A percentile compares a stretch with the other conserved stretches of the same genome.
These are phyloP conservation scores for Habropoda laboriosa DNA, from an alignment of 1,140 invertebrate genomes.

Conservation along the genomic window DNA sequence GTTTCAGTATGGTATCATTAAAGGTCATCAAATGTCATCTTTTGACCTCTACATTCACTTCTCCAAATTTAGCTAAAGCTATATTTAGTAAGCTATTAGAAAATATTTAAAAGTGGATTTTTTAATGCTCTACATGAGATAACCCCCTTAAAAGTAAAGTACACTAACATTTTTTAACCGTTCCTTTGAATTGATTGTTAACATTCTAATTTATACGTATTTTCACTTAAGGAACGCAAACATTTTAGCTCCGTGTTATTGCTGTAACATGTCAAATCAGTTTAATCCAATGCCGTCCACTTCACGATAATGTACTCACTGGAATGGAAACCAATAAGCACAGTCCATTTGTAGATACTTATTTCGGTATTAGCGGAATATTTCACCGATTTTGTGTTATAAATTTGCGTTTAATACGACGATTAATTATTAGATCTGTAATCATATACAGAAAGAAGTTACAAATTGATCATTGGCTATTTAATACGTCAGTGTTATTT, in stretches of 20 bases:
- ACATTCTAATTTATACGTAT: background rate
- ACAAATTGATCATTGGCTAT: background rate
- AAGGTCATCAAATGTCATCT: too few relatives aligned
- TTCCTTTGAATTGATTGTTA: background rate
- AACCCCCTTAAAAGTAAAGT: too few relatives aligned
- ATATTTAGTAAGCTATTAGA: too few relatives aligned
- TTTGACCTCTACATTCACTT: too few relatives aligned
- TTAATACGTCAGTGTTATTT: background rate
- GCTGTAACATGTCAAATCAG: conserved; percentile 74
- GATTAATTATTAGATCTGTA: conserved; percentile 17
- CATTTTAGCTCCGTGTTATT: conserved; percentile 67
- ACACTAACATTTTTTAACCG: too few relatives aligned
- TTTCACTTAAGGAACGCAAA: conserved; percentile 37
- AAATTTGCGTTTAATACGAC: conserved; percentile 16
- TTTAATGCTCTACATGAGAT: too few relatives aligned
- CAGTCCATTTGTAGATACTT: conserved; percentile 31
- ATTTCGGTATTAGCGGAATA: conserved; percentile 16
- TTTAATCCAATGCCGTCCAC: conserved; percentile 78
- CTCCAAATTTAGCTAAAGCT: too few relatives aligned
- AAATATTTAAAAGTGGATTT: too few relatives aligned
- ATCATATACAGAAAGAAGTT: background rate
- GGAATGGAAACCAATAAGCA: conserved; percentile 59
- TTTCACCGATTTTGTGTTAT: conserved; percentile 9
- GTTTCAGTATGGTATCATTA: too few relatives aligned
- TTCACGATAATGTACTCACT: conserved; percentile 68